A percentile compares a stretch with the other conserved stretches of the same genome.
Conservation (phyloP, 2,888 invertebrate genomes). For the Andrena chrysosceles region DNA sequence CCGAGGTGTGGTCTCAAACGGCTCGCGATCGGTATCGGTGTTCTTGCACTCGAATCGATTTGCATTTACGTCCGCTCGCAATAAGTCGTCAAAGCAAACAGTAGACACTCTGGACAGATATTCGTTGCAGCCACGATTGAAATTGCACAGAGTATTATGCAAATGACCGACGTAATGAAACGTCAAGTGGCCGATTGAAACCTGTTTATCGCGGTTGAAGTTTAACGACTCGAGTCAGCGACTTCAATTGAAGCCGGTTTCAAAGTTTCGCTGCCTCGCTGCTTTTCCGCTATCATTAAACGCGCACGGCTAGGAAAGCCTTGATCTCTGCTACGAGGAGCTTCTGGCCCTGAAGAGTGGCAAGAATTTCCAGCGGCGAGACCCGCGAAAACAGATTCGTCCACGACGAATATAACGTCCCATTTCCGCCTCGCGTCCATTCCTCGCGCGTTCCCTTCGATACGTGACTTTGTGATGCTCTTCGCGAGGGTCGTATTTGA, state of each 20-base stretch:
- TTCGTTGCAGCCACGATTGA: slow-evolving; percentile 26
- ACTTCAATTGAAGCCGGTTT: slow-evolving; percentile 28
- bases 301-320: not conserved
- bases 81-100: not conserved
- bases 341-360: not conserved
- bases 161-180: slow-evolving; percentile 35
- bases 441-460: slow-evolving; percentile 31
- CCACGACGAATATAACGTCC: not conserved
- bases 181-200: slow-evolving; percentile 50
- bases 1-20: slow-evolving; percentile 22
- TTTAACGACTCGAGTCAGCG: slow-evolving; percentile 45
- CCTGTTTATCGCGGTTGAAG: slow-evolving; percentile 48
- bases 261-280: slow-evolving; percentile 8
- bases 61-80: slow-evolving; percentile 14
- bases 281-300: not conserved
- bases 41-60: slow-evolving; percentile 20
- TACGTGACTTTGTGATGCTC: not conserved
- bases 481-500: slow-evolving; percentile 48
- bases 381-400: not conserved
- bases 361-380: not conserved
- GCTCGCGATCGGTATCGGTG: slow-evolving; percentile 11
- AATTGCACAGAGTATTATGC: slow-evolving; percentile 46
- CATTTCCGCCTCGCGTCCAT: not conserved
- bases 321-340: slow-evolving; percentile 17
- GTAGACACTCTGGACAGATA: not conserved